Base-by-base conservation (phyloP, 2,113 vertebrate species). In the Gallinago media region DNA sequence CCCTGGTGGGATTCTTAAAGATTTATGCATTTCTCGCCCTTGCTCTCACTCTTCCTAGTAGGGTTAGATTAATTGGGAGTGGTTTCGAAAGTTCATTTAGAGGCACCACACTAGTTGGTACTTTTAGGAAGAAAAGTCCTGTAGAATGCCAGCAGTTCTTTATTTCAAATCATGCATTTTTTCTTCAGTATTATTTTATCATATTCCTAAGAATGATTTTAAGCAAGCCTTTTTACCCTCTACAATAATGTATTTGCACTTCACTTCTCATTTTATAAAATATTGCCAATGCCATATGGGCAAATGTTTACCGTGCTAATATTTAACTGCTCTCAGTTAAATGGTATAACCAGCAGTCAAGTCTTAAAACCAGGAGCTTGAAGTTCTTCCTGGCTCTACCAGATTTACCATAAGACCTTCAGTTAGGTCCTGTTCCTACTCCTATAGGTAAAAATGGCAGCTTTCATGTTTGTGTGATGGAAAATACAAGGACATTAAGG, bases 241-340 rank as follows among this genome's bases (percentile, higher is more conserved):
- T 65, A 29, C 12, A 38, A 32, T 46, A 79, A 42, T 5, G 3
- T 70, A 8, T 66, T 72, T 79, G 29, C 12, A 44, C 85, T 86
- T 91, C 36, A n/a, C 22, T 9, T 70, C 44, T 75, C 29, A 25
- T 66, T 36, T 54, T 77, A 46, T 36, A 71, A 75, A 66, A 62
- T 50, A 72, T 26, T 0, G 0, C 32, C 26, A 67, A 0, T 65
- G 34, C 16, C 54, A 23, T 29, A 32, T 0, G 0, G 26, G 9
- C 14, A 8, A 76, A 16, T 0, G 0, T 84, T 77, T 80, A 15
- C n/a, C 77, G 29, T 56, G 29, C 49, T 52, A 49, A 15, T 80
- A 50, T 26, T 79, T 80, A 68, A 61, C 34, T 73, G 34, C 13
- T 65, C 21, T 47, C 49, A 23, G 8, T 79, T 50, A 82, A 59